These are phyloP conservation scores for Lottia scabra DNA, from an alignment of 2,888 invertebrate genomes.

Conservation along the genomic window DNA sequence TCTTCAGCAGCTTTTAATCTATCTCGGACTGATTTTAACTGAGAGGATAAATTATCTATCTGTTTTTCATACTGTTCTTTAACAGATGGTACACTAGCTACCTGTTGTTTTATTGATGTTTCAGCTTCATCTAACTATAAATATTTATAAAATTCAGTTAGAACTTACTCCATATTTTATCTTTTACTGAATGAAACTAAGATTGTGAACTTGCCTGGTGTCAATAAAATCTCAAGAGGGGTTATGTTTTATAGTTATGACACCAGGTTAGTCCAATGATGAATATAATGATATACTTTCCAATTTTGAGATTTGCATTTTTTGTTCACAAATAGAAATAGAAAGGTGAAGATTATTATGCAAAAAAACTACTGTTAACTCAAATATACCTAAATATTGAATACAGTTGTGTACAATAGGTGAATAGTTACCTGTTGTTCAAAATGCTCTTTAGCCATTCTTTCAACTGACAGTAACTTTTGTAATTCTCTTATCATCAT, in stretches of 20 bases:
- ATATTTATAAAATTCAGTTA: no score
- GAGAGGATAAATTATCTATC: slow-evolving; percentile 74
- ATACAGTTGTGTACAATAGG: background rate
- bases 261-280: no score
- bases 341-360: background rate
- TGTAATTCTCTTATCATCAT: slow-evolving; percentile 86
- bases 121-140: slow-evolving; percentile 52
- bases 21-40: slow-evolving; percentile 76
- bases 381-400: no score
- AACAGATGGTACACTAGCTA: slow-evolving; percentile 39
- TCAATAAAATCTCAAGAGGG: no score
- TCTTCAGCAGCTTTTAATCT: slow-evolving; percentile 78
- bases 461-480: slow-evolving; percentile 80
- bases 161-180: no score
- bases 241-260: no score
- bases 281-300: no score
- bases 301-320: no score
- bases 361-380: no score
- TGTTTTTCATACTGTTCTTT: slow-evolving; percentile 52
- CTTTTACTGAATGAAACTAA: no score
- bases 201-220: no score
- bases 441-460: slow-evolving; percentile 80
- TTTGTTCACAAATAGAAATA: no score
- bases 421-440: slow-evolving; percentile 74
- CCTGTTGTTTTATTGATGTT: slow-evolving; percentile 46